These are phyloP conservation scores for Argya squamiceps DNA, from an alignment of 2,797 vertebrate species.

Conservation along the genomic window DNA sequence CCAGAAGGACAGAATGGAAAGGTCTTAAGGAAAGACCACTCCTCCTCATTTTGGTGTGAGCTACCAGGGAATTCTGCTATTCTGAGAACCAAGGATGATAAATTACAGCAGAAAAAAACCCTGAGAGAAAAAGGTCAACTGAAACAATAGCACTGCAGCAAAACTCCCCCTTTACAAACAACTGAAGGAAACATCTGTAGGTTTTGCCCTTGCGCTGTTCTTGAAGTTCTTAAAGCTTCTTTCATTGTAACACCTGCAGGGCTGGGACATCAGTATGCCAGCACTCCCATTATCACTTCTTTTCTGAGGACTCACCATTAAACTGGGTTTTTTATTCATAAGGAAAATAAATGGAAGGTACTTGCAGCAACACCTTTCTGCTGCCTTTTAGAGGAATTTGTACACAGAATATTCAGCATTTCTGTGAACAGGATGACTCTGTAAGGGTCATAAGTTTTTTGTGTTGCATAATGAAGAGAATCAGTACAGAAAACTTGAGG, in stretches of 20 bases:
- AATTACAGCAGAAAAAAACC: constrained; percentile 10
- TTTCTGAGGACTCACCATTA: background rate
- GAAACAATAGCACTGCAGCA: constrained; percentile 48
- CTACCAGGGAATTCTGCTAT: constrained; percentile 14
- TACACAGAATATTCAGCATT: background rate
- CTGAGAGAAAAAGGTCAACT: constrained; percentile 30
- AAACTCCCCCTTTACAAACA: constrained; percentile 30
- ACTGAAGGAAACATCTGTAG: constrained; percentile 71
- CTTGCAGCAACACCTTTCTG: background rate
- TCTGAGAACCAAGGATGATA: constrained; percentile 24
- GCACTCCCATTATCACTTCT: background rate
- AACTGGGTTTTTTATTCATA: background rate
- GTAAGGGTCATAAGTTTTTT: background rate
- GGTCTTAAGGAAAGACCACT: background rate
- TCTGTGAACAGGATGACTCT: background rate
- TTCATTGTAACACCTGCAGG: constrained; percentile 46
- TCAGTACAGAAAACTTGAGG: background rate
- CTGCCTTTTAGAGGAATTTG: background rate
- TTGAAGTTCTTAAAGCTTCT: constrained; percentile 19
- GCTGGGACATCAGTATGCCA: background rate
- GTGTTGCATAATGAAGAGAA: background rate
- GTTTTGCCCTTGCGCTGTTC: constrained; percentile 45
- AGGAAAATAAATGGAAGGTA: background rate
- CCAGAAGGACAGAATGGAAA: background rate
- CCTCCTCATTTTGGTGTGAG: background rate